Evolutionary conservation across 2,888 invertebrate genomes (phyloP).

Genomic region (Hydrotaea diabolus): DNA sequence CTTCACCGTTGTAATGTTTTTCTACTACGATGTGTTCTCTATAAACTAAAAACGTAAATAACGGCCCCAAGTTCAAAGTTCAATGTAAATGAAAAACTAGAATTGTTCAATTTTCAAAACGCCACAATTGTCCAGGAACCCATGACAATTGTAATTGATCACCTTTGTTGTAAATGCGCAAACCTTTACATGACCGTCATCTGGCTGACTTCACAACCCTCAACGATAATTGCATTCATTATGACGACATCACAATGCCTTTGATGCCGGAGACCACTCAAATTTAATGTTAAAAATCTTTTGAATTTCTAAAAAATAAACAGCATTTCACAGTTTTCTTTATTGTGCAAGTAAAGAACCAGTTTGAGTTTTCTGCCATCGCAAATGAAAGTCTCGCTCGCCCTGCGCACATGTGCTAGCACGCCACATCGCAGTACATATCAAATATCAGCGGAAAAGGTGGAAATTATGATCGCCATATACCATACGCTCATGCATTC

Average conservation of each 20-base stretch:
- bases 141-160: slow-evolving; percentile 10
- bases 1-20: too few species aligned
- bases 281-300: background rate
- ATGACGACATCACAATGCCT: background rate
- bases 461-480: background rate
- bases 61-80: slow-evolving; percentile 7
- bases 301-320: background rate
- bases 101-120: background rate
- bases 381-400: background rate
- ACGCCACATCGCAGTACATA: background rate
- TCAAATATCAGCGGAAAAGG: background rate
- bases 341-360: background rate
- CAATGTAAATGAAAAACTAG: background rate
- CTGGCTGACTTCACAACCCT: slow-evolving; percentile 14
- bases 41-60: background rate
- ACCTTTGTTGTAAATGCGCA: background rate
- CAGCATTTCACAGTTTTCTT: background rate
- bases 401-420: background rate
- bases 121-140: background rate
- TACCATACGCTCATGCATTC: background rate
- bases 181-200: background rate
- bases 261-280: background rate
- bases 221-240: background rate
- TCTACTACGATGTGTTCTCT: too few species aligned
- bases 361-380: background rate